Conservation (phyloP, 2,888 invertebrate genomes). For the Allophyes oxyacanthae region DNA sequence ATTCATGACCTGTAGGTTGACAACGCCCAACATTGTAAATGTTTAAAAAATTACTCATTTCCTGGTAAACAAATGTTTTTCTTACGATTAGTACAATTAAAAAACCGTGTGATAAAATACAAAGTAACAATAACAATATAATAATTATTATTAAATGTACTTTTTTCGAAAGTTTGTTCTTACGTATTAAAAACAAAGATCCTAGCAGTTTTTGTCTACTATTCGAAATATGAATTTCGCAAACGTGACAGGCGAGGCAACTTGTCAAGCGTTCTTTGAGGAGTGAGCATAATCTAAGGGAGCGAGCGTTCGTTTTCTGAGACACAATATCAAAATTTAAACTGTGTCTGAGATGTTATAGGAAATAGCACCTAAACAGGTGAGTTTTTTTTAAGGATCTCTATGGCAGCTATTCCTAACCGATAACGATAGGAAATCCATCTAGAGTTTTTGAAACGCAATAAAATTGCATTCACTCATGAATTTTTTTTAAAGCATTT, state of each 20-base stretch:
- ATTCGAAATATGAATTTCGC: slow-evolving; percentile 1
- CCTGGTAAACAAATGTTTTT: slow-evolving; percentile 4
- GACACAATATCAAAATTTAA: too few relatives aligned
- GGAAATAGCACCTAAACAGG: too few relatives aligned
- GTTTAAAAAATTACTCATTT: slow-evolving; percentile 26
- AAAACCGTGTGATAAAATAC: slow-evolving; percentile 8
- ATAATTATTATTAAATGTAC: too few relatives aligned
- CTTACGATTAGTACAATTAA: slow-evolving; percentile 1
- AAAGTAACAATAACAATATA: background rate
- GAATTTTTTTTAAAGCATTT: too few relatives aligned
- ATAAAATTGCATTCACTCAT: too few relatives aligned
- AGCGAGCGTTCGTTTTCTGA: too few relatives aligned
- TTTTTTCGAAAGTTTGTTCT: background rate
- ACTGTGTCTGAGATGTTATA: too few relatives aligned
- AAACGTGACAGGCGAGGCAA: slow-evolving; percentile 1
- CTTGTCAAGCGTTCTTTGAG: background rate
- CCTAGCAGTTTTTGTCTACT: background rate
- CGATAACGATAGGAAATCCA: too few relatives aligned
- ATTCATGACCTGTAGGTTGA: slow-evolving; percentile 11
- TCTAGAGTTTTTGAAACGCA: too few relatives aligned
- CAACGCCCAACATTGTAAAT: slow-evolving; percentile 24
- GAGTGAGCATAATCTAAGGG: too few relatives aligned
- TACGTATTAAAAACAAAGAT: background rate
- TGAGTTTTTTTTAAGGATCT: too few relatives aligned
- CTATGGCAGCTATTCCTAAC: too few relatives aligned